Evolutionary conservation across 2,113 vertebrate species (phyloP), one percentile per base, ranked within the genome.

Genomic region (Mustela nigripes): DNA sequence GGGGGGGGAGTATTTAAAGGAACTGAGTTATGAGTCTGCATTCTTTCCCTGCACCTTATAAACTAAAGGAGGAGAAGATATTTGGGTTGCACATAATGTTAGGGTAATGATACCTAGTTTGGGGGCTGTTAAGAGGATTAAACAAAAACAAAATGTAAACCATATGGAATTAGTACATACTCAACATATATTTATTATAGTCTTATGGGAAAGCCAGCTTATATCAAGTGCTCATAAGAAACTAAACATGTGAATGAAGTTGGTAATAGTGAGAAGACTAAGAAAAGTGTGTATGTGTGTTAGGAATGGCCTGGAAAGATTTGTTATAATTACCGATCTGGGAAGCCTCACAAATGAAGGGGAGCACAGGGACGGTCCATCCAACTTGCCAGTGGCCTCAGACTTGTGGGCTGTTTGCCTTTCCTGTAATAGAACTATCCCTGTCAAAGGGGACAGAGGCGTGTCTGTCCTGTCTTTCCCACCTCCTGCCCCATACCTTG

Each of bases 101-200:
- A 12, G 15, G 26, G 26, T 69, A 82, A 67, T 19, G 14, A 50
- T 42, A 31, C 39, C 50, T 82, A 53, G 24, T 90, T 28, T 31
- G 3, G 24, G 5, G 63, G 1, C 12, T 73, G 7, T 84, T 80
- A 45, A 71, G 24, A 74, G 1, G 50, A 81, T 31, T 69, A 93
- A 95, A 45, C 65, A 92, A 73, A 97, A 93, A 4, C 5, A 88
- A 93, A 58, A 53, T 45, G 10, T 60, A 39, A 87, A 36, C 45
- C 63, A 2, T 18, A 33, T 74, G n/a, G 26, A 88, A 86, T 48
- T 11, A 48, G 11, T 56, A 60, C 39, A 28, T 83, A n/a, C 6
- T 83, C 36, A 14, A 39, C 3, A 9, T 56, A 7, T 53, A 9
- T 62, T 87, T 95, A 42, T 9, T 50, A 1, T 76, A 28, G 92